These are phyloP conservation scores for Oedothorax gibbosus DNA, from an alignment of 1,140 invertebrate genomes.

Conservation along the genomic window DNA sequence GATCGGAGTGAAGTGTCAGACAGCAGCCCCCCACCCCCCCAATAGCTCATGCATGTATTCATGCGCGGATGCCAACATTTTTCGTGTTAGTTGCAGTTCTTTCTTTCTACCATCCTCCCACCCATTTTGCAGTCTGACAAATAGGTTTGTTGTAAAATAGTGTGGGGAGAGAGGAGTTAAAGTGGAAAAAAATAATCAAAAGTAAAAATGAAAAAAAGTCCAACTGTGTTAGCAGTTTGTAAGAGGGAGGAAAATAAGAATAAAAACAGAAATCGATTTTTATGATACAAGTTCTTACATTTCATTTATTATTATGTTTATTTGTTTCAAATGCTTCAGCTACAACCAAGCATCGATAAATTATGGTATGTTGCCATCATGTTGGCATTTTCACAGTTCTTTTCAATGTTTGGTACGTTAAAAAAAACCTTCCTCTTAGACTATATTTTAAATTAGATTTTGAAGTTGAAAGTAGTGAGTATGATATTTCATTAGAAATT, in stretches of 20 bases:
- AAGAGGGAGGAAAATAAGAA: slow-evolving; percentile 42
- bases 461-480: no score
- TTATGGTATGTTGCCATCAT: no score
- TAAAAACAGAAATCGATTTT: slow-evolving; percentile 39
- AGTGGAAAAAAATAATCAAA: slow-evolving; percentile 43
- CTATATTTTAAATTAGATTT: no score
- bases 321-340: slow-evolving; percentile 22
- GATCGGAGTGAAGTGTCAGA: slow-evolving; percentile 59
- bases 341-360: no score
- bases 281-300: not conserved
- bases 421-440: no score
- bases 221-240: slow-evolving; percentile 59
- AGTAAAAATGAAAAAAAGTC: slow-evolving; percentile 30
- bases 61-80: slow-evolving; percentile 49
- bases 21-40: no score
- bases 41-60: slow-evolving; percentile 60
- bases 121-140: slow-evolving; percentile 33
- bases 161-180: slow-evolving; percentile 38
- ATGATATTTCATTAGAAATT: no score
- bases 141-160: slow-evolving; percentile 57
- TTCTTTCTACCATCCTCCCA: not conserved
- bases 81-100: slow-evolving; percentile 54
- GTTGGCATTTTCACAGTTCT: no score
- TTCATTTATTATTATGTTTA: slow-evolving; percentile 18
- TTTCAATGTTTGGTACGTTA: no score